Percentiles rank a stretch among this genome's conserved stretches.
phyloP scores from a whole-genome alignment of 2,797 vertebrate species.

The Enteromius trimaculatus region DNA sequence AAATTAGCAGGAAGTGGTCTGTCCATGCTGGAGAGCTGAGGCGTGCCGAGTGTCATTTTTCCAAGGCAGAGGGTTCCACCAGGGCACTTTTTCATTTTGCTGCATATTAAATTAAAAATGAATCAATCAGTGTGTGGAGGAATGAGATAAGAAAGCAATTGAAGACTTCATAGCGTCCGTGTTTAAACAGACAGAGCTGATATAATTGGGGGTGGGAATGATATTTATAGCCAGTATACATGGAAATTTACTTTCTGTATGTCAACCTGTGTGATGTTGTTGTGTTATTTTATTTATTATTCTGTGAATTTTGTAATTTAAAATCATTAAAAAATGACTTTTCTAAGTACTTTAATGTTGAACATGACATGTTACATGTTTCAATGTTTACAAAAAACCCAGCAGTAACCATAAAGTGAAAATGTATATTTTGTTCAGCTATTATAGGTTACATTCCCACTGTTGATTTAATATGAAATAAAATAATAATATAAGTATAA shows the following conservation, averaged over 20 bases:
- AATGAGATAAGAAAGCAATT: conserved; percentile 60
- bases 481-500: not conserved
- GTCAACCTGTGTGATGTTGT: not conserved
- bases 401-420: not conserved
- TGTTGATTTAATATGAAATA: not conserved
- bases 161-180: not conserved
- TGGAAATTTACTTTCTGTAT: not conserved
- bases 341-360: not conserved
- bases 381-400: not conserved
- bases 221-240: conserved; percentile 16
- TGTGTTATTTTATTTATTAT: not conserved
- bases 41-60: conserved; percentile 36
- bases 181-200: not conserved
- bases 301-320: not conserved
- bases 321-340: not conserved
- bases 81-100: conserved; percentile 41
- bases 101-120: conserved; percentile 65
- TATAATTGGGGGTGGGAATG: not conserved
- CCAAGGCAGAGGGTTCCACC: conserved; percentile 21
- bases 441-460: not conserved
- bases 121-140: conserved; percentile 64
- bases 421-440: not conserved
- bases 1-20: conserved; percentile 61
- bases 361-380: not conserved
- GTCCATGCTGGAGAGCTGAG: conserved; percentile 31